Evolutionary conservation across 2,888 invertebrate species (phyloP), one percentile per base, ranked within the genome.

Genomic region (Aleiodes testaceus): DNA sequence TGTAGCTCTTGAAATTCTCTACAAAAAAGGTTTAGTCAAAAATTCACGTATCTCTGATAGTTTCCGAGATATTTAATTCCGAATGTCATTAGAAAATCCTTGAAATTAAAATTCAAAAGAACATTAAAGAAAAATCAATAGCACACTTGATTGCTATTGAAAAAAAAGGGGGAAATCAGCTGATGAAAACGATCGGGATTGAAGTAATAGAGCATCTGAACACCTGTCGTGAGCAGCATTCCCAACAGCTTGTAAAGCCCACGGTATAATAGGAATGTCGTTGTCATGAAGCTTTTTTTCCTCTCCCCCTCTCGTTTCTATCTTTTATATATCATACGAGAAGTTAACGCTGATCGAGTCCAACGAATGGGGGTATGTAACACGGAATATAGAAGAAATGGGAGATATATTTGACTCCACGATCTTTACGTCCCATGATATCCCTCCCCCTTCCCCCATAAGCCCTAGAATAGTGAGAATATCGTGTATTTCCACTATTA

Each of bases 181-280:
- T 20, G 61, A 64, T 69, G 50, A 63, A 70, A 72, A 70, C 72
- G 68, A 70, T 70, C 66, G 66, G 66, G 22, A 20, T 69, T 52
- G 69, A 72, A 69, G 76, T 72, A 69, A 74, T 75, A 69, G 70
- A 77, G 73, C 75, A 76, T 72, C 73, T 72, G 76, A 75, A 72
- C 70, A 76, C 77, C 77, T 77, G 77, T 77, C 77, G 75, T 75
- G 55, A 71, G 71, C 75, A 75, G 77, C 64, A 74, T 77, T 70
- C 74, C 74, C 70, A 74, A 75, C 75, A 76, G 72, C 71, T 73
- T 73, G 75, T 75, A 74, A 74, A 72, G 76, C 72, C 75, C 70
- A 73, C 64, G 66, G 72, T 66, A 74, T 77, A 77, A 76, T 77
- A 76, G 77, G 74, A 76, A 76, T 75, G 77, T 76, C 77, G 76